Conservation (phyloP, 2,113 vertebrate genomes). For the Calidris pugnax region DNA sequence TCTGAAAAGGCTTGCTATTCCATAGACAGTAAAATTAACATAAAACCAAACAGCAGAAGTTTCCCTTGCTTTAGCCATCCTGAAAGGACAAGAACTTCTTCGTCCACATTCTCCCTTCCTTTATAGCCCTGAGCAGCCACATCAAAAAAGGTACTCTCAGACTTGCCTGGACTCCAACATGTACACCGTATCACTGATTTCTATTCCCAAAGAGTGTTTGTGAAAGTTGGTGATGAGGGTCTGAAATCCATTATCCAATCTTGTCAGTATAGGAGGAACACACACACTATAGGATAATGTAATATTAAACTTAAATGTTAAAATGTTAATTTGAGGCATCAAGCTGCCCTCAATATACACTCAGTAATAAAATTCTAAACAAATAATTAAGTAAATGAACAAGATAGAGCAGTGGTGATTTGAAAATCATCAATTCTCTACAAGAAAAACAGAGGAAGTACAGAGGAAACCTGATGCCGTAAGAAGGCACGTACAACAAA, state of each 20-base stretch:
- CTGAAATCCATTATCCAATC: background rate
- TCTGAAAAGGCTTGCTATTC: background rate
- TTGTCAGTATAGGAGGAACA: background rate
- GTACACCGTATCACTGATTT: background rate
- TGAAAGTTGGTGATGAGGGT: background rate
- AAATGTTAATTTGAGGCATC: background rate
- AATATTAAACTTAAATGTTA: background rate
- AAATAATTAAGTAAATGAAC: background rate
- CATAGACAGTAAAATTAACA: background rate
- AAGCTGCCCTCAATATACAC: background rate
- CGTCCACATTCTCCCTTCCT: background rate
- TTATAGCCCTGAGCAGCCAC: background rate
- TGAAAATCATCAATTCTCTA: background rate
- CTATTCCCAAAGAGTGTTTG: background rate
- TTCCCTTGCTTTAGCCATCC: background rate
- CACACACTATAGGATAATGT: background rate
- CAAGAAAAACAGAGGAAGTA: background rate
- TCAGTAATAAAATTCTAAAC: background rate
- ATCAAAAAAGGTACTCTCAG: background rate
- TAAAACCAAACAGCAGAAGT: background rate
- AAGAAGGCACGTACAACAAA: background rate
- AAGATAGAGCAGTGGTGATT: background rate
- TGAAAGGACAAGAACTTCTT: background rate
- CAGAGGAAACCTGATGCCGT: background rate
- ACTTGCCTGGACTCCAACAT: background rate